phyloP scores from a whole-genome alignment of 2,888 invertebrate species.

The Mythimna vitellina region DNA sequence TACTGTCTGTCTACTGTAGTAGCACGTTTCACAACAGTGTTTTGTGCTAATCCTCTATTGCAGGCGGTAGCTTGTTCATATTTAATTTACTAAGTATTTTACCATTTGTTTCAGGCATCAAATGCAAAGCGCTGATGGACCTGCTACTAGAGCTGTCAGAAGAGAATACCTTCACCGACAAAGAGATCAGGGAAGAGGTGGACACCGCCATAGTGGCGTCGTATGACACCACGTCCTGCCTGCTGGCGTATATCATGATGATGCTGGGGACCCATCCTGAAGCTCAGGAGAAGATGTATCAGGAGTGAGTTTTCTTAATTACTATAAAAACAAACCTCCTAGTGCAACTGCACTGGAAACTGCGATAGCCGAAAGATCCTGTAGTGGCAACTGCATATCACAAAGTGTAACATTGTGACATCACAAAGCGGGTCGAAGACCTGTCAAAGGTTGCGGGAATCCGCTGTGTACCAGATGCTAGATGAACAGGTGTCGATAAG shows the following conservation, averaged over 20 bases:
- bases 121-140: constrained; percentile 85
- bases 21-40: neutral
- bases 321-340: neutral
- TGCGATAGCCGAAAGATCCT: too few species aligned
- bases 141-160: constrained; percentile 81
- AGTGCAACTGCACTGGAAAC: too few species aligned
- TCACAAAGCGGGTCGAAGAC: neutral
- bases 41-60: neutral
- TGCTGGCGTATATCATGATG: constrained; percentile 56
- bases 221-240: constrained; percentile 59
- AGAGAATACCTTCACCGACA: constrained; percentile 78
- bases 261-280: constrained; percentile 59
- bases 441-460: neutral
- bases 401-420: neutral
- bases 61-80: neutral
- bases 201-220: constrained; percentile 82
- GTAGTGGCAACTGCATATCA: too few species aligned
- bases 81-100: neutral
- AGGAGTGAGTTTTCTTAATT: constrained; percentile 55
- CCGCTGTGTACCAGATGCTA: neutral
- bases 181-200: constrained; percentile 87
- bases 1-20: neutral
- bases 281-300: constrained; percentile 58
- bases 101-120: constrained; percentile 55
- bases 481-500: neutral